Evolutionary conservation across 2,888 invertebrate species (phyloP).

Genomic region (Pollenia angustigena): DNA sequence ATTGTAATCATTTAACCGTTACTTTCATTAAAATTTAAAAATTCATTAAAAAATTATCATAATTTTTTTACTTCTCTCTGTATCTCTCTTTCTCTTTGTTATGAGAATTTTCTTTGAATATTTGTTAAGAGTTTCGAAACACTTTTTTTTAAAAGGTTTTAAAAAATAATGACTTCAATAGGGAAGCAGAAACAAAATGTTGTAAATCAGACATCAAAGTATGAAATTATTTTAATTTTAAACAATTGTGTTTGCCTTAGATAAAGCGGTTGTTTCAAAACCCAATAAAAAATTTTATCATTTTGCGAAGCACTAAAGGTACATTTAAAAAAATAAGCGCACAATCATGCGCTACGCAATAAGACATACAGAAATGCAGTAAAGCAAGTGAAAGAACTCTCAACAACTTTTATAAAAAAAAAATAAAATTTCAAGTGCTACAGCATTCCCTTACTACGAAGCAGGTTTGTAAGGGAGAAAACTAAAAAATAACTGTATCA

Average conservation of each 20-base stretch:
- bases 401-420: no score
- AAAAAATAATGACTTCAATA: conserved; percentile 24
- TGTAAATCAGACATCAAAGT: conserved; percentile 47
- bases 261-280: neutral
- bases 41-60: conserved; percentile 66
- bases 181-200: neutral
- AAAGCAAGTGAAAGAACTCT: no score
- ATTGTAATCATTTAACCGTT: conserved; percentile 36
- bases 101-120: conserved; percentile 15
- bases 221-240: conserved; percentile 22
- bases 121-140: conserved; percentile 10
- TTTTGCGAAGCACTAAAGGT: no score
- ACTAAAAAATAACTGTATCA: no score
- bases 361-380: no score
- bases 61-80: neutral
- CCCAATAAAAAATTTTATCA: no score
- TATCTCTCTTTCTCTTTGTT: neutral
- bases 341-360: no score
- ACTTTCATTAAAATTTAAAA: conserved; percentile 49
- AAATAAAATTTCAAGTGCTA: no score
- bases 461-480: no score
- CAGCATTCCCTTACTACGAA: no score
- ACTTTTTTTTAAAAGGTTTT: neutral
- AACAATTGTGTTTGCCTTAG: neutral
- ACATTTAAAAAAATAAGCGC: no score